Base-by-base conservation (phyloP, 2,797 vertebrate genomes). In the Crotalus adamanteus region DNA sequence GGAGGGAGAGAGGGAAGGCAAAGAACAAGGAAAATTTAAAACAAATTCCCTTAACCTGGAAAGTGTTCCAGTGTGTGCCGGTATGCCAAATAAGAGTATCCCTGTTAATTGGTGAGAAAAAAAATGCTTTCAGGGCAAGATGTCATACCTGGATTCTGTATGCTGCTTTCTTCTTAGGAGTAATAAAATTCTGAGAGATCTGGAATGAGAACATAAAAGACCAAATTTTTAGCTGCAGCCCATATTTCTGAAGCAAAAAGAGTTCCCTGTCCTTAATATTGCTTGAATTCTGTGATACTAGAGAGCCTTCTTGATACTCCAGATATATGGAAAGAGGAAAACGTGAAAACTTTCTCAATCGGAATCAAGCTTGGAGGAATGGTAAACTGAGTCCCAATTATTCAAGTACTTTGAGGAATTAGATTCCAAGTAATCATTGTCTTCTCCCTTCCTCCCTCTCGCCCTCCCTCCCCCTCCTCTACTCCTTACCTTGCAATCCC, bases 141-240 rank as follows among this genome's bases (percentile, higher is more conserved):
- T 3, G 6, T 59, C 93, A 0, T 96, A 98, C 98, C 97, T 3
- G 91, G 92, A 28, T n/a, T 92, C 92, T 59, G 91, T 94, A 8
- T 93, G 96, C 94, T 98, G 92, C 94, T 97, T 98, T 87, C 95
- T 98, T 95, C 95, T 98, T 86, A 99, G 97, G 89, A 95, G 97
- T 93, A 96, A 63, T 92, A 99, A 94, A 91, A 98, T 96, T 94
- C 98, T 96, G 86, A 99, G 87, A 0, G 99, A 99, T 94, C 99
- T 99, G 94, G 7, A 94, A 93, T 86, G 3, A 53, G 61, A 37
- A 6, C 1, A 4, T 25, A 88, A 56, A 69, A 47, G n/a, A 37
- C 37, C 8, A 18, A 47, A 6, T 14, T 11, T 37, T 65, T 53
- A 37, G 83, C 26, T 2, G 47, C 11, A 14, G 12, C 1, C 28